Evolutionary conservation across 2,888 invertebrate species (phyloP).

Genomic region (Clitarchus hookeri): DNA sequence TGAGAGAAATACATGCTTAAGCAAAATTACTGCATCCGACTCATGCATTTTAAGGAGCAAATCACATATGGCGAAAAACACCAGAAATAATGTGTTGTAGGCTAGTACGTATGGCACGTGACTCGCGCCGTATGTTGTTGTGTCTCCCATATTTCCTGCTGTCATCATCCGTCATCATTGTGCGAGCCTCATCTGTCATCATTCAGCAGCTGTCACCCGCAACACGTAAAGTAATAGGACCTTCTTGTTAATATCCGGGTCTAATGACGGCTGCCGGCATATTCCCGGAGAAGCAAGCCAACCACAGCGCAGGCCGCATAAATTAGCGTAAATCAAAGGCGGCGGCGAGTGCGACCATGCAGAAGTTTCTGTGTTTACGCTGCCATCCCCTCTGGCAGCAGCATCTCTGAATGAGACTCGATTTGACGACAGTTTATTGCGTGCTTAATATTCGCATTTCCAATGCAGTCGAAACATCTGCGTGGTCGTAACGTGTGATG

Average conservation of each 20-base stretch:
- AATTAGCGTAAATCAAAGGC: not conserved
- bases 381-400: too few relatives aligned
- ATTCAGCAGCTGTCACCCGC: not conserved
- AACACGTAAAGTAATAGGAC: not conserved
- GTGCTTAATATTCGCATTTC: too few relatives aligned
- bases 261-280: not conserved
- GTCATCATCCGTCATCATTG: conserved; percentile 6
- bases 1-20: too few relatives aligned
- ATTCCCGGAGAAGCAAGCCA: not conserved
- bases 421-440: too few relatives aligned
- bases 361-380: not conserved
- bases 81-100: not conserved
- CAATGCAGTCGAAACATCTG: too few relatives aligned
- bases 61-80: too few relatives aligned
- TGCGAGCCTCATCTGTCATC: not conserved
- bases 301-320: not conserved
- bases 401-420: too few relatives aligned
- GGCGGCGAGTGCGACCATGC: not conserved
- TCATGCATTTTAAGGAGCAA: too few relatives aligned
- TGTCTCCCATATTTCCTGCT: not conserved
- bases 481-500: too few relatives aligned
- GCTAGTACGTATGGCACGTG: not conserved
- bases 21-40: too few relatives aligned
- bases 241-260: not conserved
- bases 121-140: not conserved